phyloP scores from a whole-genome alignment of 2,113 vertebrate genomes.

The Brienomyrus longianalis region DNA sequence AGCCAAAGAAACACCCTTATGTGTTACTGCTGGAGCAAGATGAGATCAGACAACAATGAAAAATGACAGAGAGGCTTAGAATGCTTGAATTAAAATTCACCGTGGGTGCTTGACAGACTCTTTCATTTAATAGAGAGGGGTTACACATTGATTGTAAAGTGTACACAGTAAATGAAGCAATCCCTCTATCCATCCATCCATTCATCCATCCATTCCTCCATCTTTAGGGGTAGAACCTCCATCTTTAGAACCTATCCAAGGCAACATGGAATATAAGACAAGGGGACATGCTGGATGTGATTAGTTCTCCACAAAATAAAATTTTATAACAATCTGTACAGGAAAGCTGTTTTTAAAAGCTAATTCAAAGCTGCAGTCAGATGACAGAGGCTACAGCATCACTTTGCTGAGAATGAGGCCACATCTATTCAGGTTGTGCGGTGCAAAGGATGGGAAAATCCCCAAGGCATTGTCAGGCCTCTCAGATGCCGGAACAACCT shows the following conservation, averaged over 20 bases:
- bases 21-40: neutral
- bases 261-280: neutral
- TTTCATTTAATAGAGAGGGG: neutral
- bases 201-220: neutral
- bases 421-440: conserved; percentile 19
- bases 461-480: conserved; percentile 13
- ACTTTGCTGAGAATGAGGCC: conserved; percentile 18
- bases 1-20: neutral
- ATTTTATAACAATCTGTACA: neutral
- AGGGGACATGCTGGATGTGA: neutral
- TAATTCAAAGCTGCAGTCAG: conserved; percentile 2
- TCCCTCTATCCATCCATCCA: neutral
- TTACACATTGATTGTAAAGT: conserved; percentile 1
- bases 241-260: neutral
- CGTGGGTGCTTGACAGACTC: conserved; percentile 1
- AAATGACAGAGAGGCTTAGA: neutral
- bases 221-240: neutral
- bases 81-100: neutral
- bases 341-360: neutral
- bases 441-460: neutral
- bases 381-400: neutral
- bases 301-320: neutral
- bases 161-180: neutral
- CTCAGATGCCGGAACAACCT: neutral
- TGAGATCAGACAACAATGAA: neutral